Evolutionary conservation across 92 coral and sea anemone species (phyloP).

Genomic region (Zoanthus sociatus): DNA sequence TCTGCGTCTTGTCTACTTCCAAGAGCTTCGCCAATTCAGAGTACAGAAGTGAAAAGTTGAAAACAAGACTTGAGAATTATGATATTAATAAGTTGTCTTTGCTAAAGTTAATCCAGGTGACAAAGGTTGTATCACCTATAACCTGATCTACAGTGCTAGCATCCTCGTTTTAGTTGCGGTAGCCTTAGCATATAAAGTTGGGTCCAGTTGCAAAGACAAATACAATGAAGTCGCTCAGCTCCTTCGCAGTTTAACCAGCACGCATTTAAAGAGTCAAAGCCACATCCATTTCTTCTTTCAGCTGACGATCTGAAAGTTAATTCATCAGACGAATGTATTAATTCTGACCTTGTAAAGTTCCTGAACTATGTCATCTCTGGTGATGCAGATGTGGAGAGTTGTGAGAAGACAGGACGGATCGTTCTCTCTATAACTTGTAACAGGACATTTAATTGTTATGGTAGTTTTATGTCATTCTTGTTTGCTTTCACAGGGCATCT

Average conservation of each 20-base stretch:
- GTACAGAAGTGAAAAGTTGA: constrained; percentile 57
- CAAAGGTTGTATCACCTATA: constrained; percentile 55
- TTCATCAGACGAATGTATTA: constrained; percentile 47
- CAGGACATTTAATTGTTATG: not conserved
- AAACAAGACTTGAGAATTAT: constrained; percentile 45
- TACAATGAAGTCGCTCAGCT: constrained; percentile 60
- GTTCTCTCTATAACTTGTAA: constrained; percentile 45
- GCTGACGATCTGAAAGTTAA: constrained; percentile 68
- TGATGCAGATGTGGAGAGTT: constrained; percentile 45
- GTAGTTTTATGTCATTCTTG: constrained; percentile 9
- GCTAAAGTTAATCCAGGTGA: constrained; percentile 56
- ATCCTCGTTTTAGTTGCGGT: constrained; percentile 62
- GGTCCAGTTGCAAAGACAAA: constrained; percentile 49
- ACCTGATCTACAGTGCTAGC: constrained; percentile 64
- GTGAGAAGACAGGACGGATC: constrained; percentile 51
- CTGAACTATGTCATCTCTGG: constrained; percentile 61
- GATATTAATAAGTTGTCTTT: constrained; percentile 53
- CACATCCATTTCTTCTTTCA: constrained; percentile 73
- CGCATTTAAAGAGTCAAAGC: constrained; percentile 52
- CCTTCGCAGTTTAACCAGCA: constrained; percentile 47
- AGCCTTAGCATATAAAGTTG: constrained; percentile 60
- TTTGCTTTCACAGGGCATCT: constrained; percentile 55
- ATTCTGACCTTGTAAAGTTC: constrained; percentile 58
- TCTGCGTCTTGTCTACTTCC: constrained; percentile 55
- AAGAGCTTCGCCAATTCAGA: constrained; percentile 56